These are phyloP conservation scores for Trichonephila clavata DNA, from an alignment of 1,140 invertebrate species.

Conservation along the genomic window DNA sequence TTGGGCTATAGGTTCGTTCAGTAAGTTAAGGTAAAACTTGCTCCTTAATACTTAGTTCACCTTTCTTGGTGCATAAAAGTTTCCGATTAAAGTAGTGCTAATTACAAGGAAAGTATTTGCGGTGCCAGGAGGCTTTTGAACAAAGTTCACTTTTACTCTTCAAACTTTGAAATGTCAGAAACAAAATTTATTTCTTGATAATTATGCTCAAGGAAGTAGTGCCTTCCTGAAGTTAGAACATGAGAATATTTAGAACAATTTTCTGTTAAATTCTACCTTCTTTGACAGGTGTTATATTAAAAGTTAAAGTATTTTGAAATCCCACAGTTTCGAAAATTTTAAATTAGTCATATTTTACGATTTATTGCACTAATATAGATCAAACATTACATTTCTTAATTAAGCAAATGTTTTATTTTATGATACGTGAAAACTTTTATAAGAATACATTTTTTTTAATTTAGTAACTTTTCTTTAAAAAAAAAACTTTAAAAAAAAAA, in stretches of 20 bases:
- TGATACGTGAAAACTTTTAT: too few species aligned
- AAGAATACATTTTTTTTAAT: too few species aligned
- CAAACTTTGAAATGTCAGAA: not conserved
- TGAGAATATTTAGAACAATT: too few species aligned
- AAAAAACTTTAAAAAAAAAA: too few species aligned
- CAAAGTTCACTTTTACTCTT: constrained; percentile 17
- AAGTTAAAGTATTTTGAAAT: too few species aligned
- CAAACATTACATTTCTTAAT: too few species aligned
- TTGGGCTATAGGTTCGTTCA: not conserved
- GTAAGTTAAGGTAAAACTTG: not conserved
- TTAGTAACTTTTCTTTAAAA: too few species aligned
- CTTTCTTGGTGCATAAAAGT: not conserved
- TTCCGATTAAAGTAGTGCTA: constrained; percentile 33
- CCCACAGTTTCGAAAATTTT: too few species aligned
- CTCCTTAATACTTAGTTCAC: not conserved
- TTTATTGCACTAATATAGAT: too few species aligned
- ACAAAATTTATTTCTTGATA: constrained; percentile 40
- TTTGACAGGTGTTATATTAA: not conserved
- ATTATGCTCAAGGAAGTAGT: constrained; percentile 23
- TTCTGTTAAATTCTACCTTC: not conserved
- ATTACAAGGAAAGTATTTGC: constrained; percentile 39
- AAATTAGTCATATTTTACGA: too few species aligned
- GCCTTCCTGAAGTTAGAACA: not conserved
- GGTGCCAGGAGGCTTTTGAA: not conserved
- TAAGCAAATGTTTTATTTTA: too few species aligned